phyloP scores from a whole-genome alignment of 2,888 invertebrate genomes.

The Diarsia brunnea region DNA sequence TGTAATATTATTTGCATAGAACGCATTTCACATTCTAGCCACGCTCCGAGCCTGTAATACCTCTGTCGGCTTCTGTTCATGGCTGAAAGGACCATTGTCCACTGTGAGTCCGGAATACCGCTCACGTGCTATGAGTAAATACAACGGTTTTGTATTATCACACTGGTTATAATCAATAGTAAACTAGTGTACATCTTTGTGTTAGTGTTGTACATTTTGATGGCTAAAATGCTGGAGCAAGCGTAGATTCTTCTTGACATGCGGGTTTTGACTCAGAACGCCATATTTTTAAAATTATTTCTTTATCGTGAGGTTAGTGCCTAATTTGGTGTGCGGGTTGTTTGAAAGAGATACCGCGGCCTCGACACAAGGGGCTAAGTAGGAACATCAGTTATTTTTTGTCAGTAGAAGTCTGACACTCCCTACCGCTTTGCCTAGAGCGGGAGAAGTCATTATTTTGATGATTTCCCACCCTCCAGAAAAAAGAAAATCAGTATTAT shows the following conservation, averaged over 20 bases:
- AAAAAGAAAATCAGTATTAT: too few relatives aligned
- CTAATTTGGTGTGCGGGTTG: too few relatives aligned
- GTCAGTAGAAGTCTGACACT: too few relatives aligned
- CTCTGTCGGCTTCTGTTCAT: constrained; percentile 75
- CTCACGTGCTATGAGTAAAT: constrained; percentile 57
- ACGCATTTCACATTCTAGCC: constrained; percentile 44
- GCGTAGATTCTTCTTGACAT: too few relatives aligned
- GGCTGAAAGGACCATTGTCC: constrained; percentile 78
- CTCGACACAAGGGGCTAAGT: too few relatives aligned
- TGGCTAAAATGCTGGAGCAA: neutral
- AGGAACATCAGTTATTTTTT: too few relatives aligned
- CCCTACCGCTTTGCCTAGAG: too few relatives aligned
- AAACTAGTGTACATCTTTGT: constrained; percentile 20
- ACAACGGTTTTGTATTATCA: constrained; percentile 51
- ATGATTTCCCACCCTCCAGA: too few relatives aligned
- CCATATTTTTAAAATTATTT: neutral
- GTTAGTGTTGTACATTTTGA: neutral
- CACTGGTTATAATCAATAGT: constrained; percentile 53
- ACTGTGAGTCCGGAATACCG: constrained; percentile 56
- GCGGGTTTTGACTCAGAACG: too few relatives aligned
- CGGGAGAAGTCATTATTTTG: too few relatives aligned
- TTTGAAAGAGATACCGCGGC: too few relatives aligned
- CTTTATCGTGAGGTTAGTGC: too few relatives aligned
- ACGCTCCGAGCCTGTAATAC: constrained; percentile 62
- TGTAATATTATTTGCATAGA: constrained; percentile 45